A percentile compares a stretch with the other conserved stretches of the same genome.
These are phyloP conservation scores for Agraylea sexmaculata DNA, from an alignment of 1,140 invertebrate species.

Conservation along the genomic window DNA sequence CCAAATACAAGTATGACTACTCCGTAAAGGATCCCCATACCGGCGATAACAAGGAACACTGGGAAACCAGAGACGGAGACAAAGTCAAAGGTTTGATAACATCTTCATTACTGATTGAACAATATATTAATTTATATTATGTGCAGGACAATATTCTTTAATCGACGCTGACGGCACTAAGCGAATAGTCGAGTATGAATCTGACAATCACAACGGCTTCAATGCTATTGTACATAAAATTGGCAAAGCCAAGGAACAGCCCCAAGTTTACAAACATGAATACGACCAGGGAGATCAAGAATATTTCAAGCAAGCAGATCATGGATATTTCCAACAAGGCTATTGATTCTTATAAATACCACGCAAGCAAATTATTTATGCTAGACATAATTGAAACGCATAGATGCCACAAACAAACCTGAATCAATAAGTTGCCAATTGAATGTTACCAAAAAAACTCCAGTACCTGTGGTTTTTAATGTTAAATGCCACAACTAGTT, in stretches of 20 bases:
- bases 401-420: too few species aligned
- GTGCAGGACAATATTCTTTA: conserved; percentile 39
- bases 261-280: conserved; percentile 5
- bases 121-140: background rate
- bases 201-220: conserved; percentile 48
- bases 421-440: too few species aligned
- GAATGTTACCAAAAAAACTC: too few species aligned
- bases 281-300: conserved; percentile 14
- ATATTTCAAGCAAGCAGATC: too few species aligned
- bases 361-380: too few species aligned
- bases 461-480: too few species aligned
- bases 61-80: conserved; percentile 44
- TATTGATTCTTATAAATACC: too few species aligned
- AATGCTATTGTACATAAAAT: conserved; percentile 46
- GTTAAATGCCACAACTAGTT: too few species aligned
- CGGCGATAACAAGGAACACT: conserved; percentile 43
- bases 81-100: conserved; percentile 38
- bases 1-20: conserved; percentile 43
- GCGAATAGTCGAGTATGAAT: conserved; percentile 46
- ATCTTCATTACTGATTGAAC: background rate
- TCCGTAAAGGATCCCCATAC: conserved; percentile 44
- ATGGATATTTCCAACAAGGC: too few species aligned
- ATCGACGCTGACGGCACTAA: conserved; percentile 47
- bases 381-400: too few species aligned
- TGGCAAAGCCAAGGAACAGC: conserved; percentile 25